Evolutionary conservation across 2,113 vertebrate species (phyloP).

Genomic region (Campylomormyrus numenius): DNA sequence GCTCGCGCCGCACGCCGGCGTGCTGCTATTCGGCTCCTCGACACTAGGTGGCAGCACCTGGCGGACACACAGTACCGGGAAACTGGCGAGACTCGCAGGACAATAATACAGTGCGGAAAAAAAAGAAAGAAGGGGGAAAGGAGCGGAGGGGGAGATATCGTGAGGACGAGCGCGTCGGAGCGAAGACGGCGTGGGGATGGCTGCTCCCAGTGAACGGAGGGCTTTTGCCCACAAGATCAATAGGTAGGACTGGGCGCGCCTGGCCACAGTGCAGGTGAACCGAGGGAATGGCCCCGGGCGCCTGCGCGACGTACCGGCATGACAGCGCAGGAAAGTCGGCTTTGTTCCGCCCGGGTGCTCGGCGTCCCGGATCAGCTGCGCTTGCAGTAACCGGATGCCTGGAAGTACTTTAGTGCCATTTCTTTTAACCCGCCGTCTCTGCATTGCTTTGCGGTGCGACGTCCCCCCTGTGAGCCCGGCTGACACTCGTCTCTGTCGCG

Average conservation of each 20-base stretch:
- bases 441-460: background rate
- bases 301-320: background rate
- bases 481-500: background rate
- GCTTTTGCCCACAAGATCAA: constrained; percentile 85
- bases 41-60: constrained; percentile 56
- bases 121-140: background rate
- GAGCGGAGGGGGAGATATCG: background rate
- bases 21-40: constrained; percentile 41
- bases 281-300: background rate
- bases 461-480: background rate
- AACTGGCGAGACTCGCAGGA: constrained; percentile 39
- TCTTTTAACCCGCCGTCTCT: background rate
- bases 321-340: background rate
- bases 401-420: background rate
- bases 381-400: background rate
- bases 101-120: constrained; percentile 27
- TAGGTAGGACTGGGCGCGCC: constrained; percentile 57
- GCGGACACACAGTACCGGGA: constrained; percentile 45
- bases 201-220: constrained; percentile 69
- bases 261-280: constrained; percentile 32
- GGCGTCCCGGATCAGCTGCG: background rate
- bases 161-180: constrained; percentile 36
- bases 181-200: constrained; percentile 52
- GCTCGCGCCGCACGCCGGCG: background rate
- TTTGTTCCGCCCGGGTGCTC: constrained; percentile 12